A percentile compares a stretch with the other conserved stretches of the same genome.
These are phyloP conservation scores for Cygnus atratus DNA, from an alignment of 2,113 vertebrate genomes.

Conservation along the genomic window DNA sequence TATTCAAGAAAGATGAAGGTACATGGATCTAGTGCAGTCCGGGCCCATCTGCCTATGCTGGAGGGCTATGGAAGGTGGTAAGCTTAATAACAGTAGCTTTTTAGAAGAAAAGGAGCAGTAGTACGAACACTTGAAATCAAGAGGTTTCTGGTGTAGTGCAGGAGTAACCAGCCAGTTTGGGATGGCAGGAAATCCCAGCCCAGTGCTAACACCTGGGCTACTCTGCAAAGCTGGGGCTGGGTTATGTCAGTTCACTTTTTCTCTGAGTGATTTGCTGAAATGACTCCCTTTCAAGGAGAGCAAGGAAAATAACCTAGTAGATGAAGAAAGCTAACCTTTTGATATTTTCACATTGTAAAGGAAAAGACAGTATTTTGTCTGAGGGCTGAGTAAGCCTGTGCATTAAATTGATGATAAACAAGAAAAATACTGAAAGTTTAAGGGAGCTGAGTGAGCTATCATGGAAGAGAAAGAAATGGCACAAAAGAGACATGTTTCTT, in stretches of 20 bases:
- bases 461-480: neutral
- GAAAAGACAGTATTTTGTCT: neutral
- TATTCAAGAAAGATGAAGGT: neutral
- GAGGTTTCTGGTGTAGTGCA: neutral
- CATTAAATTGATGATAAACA: neutral
- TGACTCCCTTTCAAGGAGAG: neutral
- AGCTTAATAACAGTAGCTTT: neutral
- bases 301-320: neutral
- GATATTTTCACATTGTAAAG: neutral
- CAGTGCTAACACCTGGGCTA: neutral
- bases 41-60: neutral
- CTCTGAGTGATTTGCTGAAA: neutral
- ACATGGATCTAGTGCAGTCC: neutral
- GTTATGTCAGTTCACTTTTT: neutral
- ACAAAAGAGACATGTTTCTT: neutral
- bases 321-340: neutral
- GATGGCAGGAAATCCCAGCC: neutral
- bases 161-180: fast-evolving
- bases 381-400: neutral
- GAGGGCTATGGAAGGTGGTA: neutral
- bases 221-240: neutral
- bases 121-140: neutral
- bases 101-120: neutral
- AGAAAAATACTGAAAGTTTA: neutral
- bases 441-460: neutral